Evolutionary conservation across 2,113 vertebrate species (phyloP).

Genomic region (Psammodynastes pulverulentus): DNA sequence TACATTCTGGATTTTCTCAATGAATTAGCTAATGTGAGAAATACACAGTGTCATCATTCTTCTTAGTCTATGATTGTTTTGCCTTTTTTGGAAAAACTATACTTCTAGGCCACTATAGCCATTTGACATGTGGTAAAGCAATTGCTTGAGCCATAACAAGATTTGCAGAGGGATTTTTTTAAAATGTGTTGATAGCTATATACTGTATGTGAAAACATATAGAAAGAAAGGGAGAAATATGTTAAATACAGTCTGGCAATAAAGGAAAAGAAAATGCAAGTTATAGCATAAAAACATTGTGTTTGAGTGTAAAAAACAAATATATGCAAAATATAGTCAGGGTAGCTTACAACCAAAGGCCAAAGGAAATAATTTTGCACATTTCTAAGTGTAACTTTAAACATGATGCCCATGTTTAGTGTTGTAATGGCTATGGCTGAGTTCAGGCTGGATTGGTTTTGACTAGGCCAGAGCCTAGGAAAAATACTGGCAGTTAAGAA

Average conservation of each 20-base stretch:
- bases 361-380: neutral
- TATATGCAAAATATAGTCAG: neutral
- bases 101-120: no score
- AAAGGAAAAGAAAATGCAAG: neutral
- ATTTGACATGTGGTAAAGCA: neutral
- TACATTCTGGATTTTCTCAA: neutral
- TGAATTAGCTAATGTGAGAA: neutral
- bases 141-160: neutral
- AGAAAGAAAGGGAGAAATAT: neutral
- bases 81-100: neutral
- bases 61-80: neutral
- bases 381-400: neutral
- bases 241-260: neutral
- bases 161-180: neutral
- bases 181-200: neutral
- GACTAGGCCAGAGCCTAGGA: no score
- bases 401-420: neutral
- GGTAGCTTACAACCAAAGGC: neutral
- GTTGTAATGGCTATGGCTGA: no score
- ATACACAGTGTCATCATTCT: neutral
- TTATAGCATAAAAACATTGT: neutral
- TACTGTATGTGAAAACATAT: neutral
- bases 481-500: no score
- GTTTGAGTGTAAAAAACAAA: neutral
- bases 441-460: no score